Evolutionary conservation across 2,113 vertebrate species (phyloP).

Genomic region (Chaetura pelagica): DNA sequence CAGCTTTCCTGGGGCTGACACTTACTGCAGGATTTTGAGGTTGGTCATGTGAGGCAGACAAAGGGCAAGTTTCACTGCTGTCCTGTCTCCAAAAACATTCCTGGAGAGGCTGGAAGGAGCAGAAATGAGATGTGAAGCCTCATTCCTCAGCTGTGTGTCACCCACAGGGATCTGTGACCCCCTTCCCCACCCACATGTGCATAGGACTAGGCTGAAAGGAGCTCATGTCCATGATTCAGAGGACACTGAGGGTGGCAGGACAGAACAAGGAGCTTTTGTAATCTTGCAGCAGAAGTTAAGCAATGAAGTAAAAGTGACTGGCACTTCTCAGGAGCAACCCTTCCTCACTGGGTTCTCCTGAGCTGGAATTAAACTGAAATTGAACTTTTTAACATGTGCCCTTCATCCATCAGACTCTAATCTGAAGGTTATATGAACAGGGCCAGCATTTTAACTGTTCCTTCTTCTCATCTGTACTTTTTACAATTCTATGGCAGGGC

Average conservation of each 20-base stretch:
- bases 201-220: background rate
- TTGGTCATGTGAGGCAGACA: slow-evolving; percentile 67
- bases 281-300: background rate
- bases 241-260: background rate
- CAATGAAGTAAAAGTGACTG: background rate
- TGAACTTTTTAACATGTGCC: background rate
- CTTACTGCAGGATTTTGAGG: slow-evolving; percentile 85
- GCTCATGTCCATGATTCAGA: background rate
- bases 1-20: background rate
- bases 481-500: background rate
- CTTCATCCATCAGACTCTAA: background rate
- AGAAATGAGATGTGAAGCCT: background rate
- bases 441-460: background rate
- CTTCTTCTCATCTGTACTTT: background rate
- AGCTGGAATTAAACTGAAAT: background rate
- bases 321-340: background rate
- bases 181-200: background rate
- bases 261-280: background rate
- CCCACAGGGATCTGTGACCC: fast-evolving
- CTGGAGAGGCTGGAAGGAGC: slow-evolving; percentile 76
- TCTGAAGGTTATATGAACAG: background rate
- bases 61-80: slow-evolving; percentile 74
- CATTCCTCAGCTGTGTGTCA: background rate
- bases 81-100: slow-evolving; percentile 77
- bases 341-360: background rate